Evolutionary conservation across 2,888 invertebrate species (phyloP), one percentile per base, ranked within the genome.

Genomic region (Trisateles emortualis): DNA sequence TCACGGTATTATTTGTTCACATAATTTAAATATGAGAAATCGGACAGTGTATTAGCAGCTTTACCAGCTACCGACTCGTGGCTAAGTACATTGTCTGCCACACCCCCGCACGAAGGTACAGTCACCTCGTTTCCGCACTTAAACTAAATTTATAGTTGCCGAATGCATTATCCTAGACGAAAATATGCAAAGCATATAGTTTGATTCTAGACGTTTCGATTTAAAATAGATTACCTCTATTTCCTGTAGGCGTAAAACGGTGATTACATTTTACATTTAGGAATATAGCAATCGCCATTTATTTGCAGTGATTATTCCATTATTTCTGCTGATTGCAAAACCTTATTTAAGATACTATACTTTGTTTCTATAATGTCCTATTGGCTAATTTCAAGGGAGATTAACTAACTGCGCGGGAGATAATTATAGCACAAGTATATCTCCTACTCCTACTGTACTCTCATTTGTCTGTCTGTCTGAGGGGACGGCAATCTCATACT

Each of bases 61-160:
- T 40, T 45, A 29, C 16, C n/a, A 9, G 45, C 45, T 45, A 45
- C 40, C 24, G 17, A n/a, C 35, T 50, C 30, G 36, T 22, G 48
- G 41, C 42, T 49, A 41, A 53, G 68, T 58, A 38, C 44, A 39
- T 51, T 59, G 63, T 64, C 61, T 64, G 40, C 49, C 62, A 52
- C 67, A 46, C 57, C 58, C 38, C 55, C 60, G 51, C 64, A 68
- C 76, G 69, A 64, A 62, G 61, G 51, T 60, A 61, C 54, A 55
- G 63, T 72, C 74, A 60, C 70, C 64, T 59, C 56, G 68, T 67
- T 76, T 74, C 77, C 69, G 60, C 59, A 72, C 63, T 68, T 65
- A 66, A 63, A 63, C 44, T 68, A 49, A 68, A 71, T 72, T 68
- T 71, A 76, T 66, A 60, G 61, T 52, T 40, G 48, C 55, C 44